These are phyloP conservation scores for Brachionus rotundiformis DNA, from an alignment of 1,140 invertebrate species.

Conservation along the genomic window DNA sequence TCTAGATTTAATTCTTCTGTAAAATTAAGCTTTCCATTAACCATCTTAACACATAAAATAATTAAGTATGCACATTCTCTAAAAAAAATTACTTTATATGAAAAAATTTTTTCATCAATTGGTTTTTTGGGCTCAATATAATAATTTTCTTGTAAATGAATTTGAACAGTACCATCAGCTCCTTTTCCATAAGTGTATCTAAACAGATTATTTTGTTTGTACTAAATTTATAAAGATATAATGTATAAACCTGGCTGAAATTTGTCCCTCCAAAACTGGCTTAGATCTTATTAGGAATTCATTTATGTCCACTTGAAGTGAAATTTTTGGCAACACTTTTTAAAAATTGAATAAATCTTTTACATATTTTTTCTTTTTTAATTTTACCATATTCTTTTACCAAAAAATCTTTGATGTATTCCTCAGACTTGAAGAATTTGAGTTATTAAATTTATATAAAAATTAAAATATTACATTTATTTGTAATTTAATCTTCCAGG, in stretches of 20 bases:
- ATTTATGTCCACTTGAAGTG: not conserved
- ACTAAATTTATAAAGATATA: not conserved
- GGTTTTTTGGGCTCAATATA: not conserved
- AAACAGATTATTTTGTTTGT: not conserved
- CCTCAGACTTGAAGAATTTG: not conserved
- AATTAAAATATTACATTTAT: not conserved
- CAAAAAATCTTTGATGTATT: not conserved
- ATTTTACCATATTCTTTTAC: conserved; percentile 18
- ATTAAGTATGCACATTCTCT: not conserved
- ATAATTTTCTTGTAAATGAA: not conserved
- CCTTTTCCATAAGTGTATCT: conserved; percentile 35
- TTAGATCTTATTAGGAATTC: not conserved
- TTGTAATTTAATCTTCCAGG: not conserved
- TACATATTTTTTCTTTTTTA: not conserved
- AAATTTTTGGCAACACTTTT: conserved; percentile 8
- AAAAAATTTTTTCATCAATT: not conserved
- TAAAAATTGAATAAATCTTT: not conserved
- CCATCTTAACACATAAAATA: not conserved
- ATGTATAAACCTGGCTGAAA: not conserved
- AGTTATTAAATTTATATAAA: no score
- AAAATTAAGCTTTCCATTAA: conserved; percentile 7
- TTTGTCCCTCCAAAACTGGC: not conserved
- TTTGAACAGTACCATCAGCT: not conserved
- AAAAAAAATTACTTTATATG: not conserved
- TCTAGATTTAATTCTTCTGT: not conserved